These are phyloP conservation scores for Acanthurus lineatus DNA, from an alignment of 2,797 vertebrate species.

Conservation along the genomic window DNA sequence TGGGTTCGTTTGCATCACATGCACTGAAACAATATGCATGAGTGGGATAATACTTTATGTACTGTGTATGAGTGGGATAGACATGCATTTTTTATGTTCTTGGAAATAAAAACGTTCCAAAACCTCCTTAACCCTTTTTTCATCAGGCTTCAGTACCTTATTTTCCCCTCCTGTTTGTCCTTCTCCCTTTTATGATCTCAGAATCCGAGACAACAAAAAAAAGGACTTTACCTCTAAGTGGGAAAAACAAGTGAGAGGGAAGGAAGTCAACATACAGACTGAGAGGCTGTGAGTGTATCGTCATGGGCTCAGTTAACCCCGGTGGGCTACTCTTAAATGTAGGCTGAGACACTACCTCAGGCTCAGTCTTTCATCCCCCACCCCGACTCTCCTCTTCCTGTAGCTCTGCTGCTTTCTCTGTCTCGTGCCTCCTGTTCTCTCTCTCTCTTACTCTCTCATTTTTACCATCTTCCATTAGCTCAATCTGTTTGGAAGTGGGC, in stretches of 20 bases:
- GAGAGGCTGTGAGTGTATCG: conserved; percentile 37
- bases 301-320: conserved; percentile 59
- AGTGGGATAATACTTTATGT: conserved; percentile 19
- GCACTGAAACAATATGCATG: conserved; percentile 17
- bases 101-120: conserved; percentile 16
- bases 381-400: conserved; percentile 37
- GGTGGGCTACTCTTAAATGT: conserved; percentile 64
- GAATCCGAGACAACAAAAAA: conserved; percentile 31
- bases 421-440: conserved; percentile 45
- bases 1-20: conserved; percentile 35
- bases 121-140: conserved; percentile 16
- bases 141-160: conserved; percentile 11
- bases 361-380: conserved; percentile 68
- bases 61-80: conserved; percentile 14
- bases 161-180: conserved; percentile 3
- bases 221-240: conserved; percentile 24
- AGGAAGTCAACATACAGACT: conserved; percentile 15
- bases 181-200: conserved; percentile 24
- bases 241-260: conserved; percentile 28
- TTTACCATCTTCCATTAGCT: conserved; percentile 43
- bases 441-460: conserved; percentile 37
- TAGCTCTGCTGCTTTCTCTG: conserved; percentile 38
- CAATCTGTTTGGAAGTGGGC: conserved; percentile 64
- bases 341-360: conserved; percentile 65
- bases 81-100: conserved; percentile 16